Evolutionary conservation across 1,140 invertebrate species (phyloP).

Genomic region (Pygmarrhopalites habei): DNA sequence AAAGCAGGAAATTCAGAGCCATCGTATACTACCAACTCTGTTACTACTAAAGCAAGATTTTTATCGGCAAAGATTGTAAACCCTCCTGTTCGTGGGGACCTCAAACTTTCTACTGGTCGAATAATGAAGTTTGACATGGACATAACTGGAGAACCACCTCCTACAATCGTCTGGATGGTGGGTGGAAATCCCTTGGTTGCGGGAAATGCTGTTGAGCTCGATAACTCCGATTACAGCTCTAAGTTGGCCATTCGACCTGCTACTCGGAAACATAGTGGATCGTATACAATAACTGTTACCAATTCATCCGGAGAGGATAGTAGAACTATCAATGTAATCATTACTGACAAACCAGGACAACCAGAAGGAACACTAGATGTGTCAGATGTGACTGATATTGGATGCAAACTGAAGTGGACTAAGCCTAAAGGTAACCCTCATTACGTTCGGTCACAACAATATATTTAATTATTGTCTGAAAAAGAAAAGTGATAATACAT

Average conservation of each 20-base stretch:
- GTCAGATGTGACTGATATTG: slow-evolving; percentile 83
- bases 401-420: slow-evolving; percentile 91
- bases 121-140: slow-evolving; percentile 86
- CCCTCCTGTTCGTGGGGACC: slow-evolving; percentile 74
- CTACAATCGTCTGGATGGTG: slow-evolving; percentile 80
- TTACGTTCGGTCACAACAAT: too few species aligned
- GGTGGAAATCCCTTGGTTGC: slow-evolving; percentile 52
- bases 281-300: slow-evolving; percentile 76
- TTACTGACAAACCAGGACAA: slow-evolving; percentile 79
- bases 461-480: too few species aligned
- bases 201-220: slow-evolving; percentile 65
- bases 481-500: too few species aligned
- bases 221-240: slow-evolving; percentile 78
- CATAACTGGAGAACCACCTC: slow-evolving; percentile 84
- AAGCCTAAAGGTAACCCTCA: too few species aligned
- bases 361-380: slow-evolving; percentile 86
- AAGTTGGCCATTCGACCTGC: slow-evolving; percentile 76
- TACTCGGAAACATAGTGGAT: slow-evolving; percentile 69
- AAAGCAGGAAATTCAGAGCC: slow-evolving; percentile 88
- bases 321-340: slow-evolving; percentile 80
- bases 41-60: slow-evolving; percentile 84
- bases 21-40: slow-evolving; percentile 75
- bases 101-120: slow-evolving; percentile 83
- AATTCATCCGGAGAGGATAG: slow-evolving; percentile 81
- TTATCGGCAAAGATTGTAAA: slow-evolving; percentile 95